Evolutionary conservation across 2,888 invertebrate species (phyloP).

Genomic region (Melanostoma mellinum): DNA sequence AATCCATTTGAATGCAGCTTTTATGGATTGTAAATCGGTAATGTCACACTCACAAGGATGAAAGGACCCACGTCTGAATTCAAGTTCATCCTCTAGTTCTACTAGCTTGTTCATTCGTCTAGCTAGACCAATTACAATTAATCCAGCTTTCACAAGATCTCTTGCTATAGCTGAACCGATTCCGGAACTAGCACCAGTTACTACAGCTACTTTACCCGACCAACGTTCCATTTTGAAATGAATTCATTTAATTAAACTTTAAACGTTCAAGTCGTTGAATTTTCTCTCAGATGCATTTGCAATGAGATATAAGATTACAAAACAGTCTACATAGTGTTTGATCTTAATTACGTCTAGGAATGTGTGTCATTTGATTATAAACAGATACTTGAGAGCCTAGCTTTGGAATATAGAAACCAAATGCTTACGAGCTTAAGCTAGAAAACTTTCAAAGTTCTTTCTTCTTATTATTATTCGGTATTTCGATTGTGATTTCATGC

Average conservation of each 20-base stretch:
- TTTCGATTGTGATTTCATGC: no score
- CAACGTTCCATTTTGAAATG: constrained; percentile 77
- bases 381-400: no score
- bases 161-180: constrained; percentile 83
- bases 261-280: not conserved
- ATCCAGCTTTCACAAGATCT: constrained; percentile 82
- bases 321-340: no score
- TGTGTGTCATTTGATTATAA: no score
- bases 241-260: not conserved
- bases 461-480: no score
- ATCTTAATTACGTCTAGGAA: no score
- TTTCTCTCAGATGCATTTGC: constrained; percentile 1
- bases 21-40: constrained; percentile 83
- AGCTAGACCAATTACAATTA: constrained; percentile 84
- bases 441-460: no score
- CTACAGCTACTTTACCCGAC: constrained; percentile 83
- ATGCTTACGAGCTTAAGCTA: no score
- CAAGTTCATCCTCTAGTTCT: constrained; percentile 73
- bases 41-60: constrained; percentile 83
- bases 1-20: constrained; percentile 83
- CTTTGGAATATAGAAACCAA: no score
- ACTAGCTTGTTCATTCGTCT: constrained; percentile 82
- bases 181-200: constrained; percentile 85
- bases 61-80: constrained; percentile 77
- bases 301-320: not conserved